Evolutionary conservation across 2,888 invertebrate genomes (phyloP), one percentile per base, ranked within the genome.

Genomic region (Drosophila robusta): DNA sequence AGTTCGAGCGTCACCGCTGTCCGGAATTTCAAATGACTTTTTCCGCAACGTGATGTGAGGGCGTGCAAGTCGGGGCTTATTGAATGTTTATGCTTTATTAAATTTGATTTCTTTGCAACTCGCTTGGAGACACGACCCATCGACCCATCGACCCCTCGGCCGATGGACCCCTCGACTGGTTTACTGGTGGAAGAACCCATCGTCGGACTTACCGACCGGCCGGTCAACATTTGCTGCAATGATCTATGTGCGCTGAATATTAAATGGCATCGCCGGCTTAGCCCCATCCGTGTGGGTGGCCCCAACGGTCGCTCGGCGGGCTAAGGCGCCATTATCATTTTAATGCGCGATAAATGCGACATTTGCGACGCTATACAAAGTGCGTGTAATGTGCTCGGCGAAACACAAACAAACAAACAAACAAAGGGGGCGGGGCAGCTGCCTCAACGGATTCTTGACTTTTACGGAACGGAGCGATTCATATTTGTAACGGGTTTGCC

Each of bases 71-170:
- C 72, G 67, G 87, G 72, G 88, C 91, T 91, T 91, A 92, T 92
- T 92, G 91, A 92, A 92, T 92, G 91, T 91, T 92, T 92, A 92
- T 92, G 88, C 90, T 90, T 91, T 91, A 91, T 92, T 90, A 91
- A 90, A 91, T 91, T 91, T 90, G 90, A 90, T 90, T 91, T 91
- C 81, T 82, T 78, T 79, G 76, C 71, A 66, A 67, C 70, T 61
- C 66, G 22, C 49, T 63, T 52, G 58, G 39, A 36, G 36, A 61
- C n/a, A n/a, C n/a, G n/a, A n/a, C n/a, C n/a, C n/a, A n/a, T n/a
- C n/a, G n/a, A n/a, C n/a, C n/a, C n/a, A n/a, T n/a, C n/a, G n/a
- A n/a, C n/a, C n/a, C n/a, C n/a, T n/a, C n/a, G n/a, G n/a, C n/a
- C n/a, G n/a, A n/a, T n/a, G n/a, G n/a, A n/a, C 18, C 18, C 18